phyloP scores from a whole-genome alignment of 2,797 vertebrate genomes.

The Cyclura pinguis region DNA sequence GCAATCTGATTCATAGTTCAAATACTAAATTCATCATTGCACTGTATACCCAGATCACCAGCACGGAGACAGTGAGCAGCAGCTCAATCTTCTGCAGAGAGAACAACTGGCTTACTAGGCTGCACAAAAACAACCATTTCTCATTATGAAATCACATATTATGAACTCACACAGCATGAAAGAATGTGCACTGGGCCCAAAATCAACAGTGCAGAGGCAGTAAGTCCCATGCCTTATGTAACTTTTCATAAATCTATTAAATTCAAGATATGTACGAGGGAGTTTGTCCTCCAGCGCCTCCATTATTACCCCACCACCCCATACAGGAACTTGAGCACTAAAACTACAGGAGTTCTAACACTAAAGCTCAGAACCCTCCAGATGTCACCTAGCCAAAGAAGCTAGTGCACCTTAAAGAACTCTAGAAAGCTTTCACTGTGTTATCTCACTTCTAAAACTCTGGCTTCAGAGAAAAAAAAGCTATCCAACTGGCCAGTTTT shows the following conservation, averaged over 20 bases:
- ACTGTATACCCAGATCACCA: not conserved
- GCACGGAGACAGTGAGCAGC: not conserved
- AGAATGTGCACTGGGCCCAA: not conserved
- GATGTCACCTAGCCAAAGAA: not conserved
- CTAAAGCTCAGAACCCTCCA: not conserved
- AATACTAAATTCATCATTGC: not conserved
- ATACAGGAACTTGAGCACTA: not conserved
- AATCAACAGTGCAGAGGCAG: not conserved
- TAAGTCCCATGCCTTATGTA: not conserved
- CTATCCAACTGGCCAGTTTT: not conserved
- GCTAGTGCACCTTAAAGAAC: not conserved
- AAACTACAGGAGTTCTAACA: not conserved
- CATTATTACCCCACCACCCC: too few species aligned
- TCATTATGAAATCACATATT: not conserved
- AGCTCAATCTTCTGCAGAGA: not conserved
- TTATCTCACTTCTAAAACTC: not conserved
- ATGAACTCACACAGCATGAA: not conserved
- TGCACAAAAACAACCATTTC: not conserved
- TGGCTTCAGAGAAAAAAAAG: not conserved
- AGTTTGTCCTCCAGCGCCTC: not conserved
- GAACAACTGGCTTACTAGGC: not conserved
- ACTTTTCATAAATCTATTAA: slow-evolving; percentile 10
- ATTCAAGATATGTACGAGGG: not conserved
- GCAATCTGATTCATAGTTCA: slow-evolving; percentile 18
- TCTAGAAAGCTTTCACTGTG: not conserved